Base-by-base conservation (phyloP, 2,113 vertebrate species). In the Lipotes vexillifer region DNA sequence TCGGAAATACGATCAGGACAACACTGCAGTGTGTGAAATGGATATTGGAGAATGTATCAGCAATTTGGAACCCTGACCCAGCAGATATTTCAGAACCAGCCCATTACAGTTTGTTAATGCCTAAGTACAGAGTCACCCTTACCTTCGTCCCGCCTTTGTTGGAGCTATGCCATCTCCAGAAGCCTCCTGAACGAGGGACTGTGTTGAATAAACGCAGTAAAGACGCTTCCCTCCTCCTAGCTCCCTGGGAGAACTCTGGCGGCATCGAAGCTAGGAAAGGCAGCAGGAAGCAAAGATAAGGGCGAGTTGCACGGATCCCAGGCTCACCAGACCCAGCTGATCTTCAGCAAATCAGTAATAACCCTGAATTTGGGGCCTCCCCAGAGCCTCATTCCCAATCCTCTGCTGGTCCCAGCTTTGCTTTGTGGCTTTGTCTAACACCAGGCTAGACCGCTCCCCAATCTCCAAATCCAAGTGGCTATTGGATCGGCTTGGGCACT, bases 401-500 rank as follows among this genome's bases (percentile, higher is more conserved):
- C 31, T 80, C 52, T 65, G 18, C 21, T 95, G 44, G n/a, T 27
- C 7, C 8, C 23, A 10, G 6, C 59, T 52, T 90, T 88, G 8
- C 74, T 81, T 36, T 25, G 8, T 78, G 72, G 21, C 29, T 82
- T 93, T 49, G 23, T 83, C 86, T 46, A 61, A 71, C 9, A 27
- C 13, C 15, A 52, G 46, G 46, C 65, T 49, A 65, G 23, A 27
- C 36, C 44, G 61, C 25, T 80, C 23, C 49, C 57, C 9, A 44
- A 27, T 17, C 41, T 33, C 23, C 31, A 15, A 41, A 74, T 38
- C 23, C 9, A 36, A 65, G 49, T 57, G n/a, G n/a, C n/a, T 92
- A 2, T 6, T 13, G n/a, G 23, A n/a, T 38, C 25, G 9, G 23
- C 33, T 29, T 6, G 21, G 9, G 8, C 3, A 0, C 52, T 33